Evolutionary conservation across 2,113 vertebrate species (phyloP), one percentile per base, ranked within the genome.

Genomic region (Mesembrinibis cayennensis): DNA sequence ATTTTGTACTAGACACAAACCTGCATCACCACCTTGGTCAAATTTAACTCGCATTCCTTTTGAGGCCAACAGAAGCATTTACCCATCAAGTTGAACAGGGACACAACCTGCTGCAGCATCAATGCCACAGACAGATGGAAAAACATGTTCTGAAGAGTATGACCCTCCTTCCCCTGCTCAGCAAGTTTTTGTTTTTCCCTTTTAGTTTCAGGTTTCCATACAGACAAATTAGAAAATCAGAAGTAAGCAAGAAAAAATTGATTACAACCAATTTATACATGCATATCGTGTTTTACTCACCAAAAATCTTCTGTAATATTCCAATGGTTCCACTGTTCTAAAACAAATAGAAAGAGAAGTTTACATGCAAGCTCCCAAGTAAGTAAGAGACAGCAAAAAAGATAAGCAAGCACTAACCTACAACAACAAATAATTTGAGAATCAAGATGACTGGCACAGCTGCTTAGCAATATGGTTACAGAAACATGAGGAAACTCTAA

Each of bases 271-370:
- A 70, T 32, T 82, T 38, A 52, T 21, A 76, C 2, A 61, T 1
- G 6, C 7, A 55, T 26, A 65, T 49, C 9, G 5, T n/a, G 29
- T 20, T 94, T 71, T 79, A 98, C 99, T 98, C 65, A 99, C 99
- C 98, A 99, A 96, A 98, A 99, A 99, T 72, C 99, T 99, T 91
- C 99, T 98, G 97, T 99, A 99, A 91, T 99, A 99, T 89, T 99
- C 99, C 97, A 99, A 34, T 5, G 99, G 99, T 79, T 99, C 99
- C 80, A 99, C 99, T 7, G 98, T 99, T 97, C 99, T 99, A 89
- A 79, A 98, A 98, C 8, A 94, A 80, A 94, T 0, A 87, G 23
- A 79, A 95, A 77, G 13, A 55, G 23, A 95, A 82, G 16, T 71
- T 95, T 38, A 91, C 23, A 50, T 13, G 10, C 30, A 89, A 89